Conservation (phyloP, 35 echinoderm and acorn worm genomes). For the Patiria miniata region DNA sequence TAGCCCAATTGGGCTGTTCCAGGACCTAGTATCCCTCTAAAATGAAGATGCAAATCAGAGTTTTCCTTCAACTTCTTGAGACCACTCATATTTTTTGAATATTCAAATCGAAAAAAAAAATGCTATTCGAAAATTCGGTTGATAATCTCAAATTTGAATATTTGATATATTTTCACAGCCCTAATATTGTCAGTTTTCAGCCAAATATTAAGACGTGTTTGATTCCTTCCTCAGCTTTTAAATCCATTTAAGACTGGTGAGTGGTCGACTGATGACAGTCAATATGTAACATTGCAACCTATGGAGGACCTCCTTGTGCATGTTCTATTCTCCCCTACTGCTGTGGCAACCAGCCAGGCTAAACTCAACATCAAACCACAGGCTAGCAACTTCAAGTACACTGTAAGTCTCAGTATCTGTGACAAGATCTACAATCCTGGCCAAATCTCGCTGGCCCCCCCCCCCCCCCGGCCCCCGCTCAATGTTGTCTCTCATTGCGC, state of each 20-base stretch:
- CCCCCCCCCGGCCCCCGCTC: too few relatives aligned
- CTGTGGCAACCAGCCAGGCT: slow-evolving; percentile 46
- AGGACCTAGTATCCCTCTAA: too few relatives aligned
- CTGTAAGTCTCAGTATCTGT: slow-evolving; percentile 47
- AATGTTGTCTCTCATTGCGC: too few relatives aligned
- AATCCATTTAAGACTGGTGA: slow-evolving; percentile 18
- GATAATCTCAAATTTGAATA: too few relatives aligned
- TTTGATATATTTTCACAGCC: too few relatives aligned
- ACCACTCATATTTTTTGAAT: too few relatives aligned
- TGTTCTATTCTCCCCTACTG: slow-evolving; percentile 73
- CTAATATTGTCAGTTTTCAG: not conserved
- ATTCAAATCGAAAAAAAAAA: too few relatives aligned
- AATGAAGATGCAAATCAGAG: too few relatives aligned
- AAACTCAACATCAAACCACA: slow-evolving; percentile 70
- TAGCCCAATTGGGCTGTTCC: too few relatives aligned
- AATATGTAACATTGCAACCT: slow-evolving; percentile 63
- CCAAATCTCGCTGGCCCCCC: too few relatives aligned
- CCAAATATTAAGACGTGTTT: not conserved
- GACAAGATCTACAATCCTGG: not conserved
- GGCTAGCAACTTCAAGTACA: slow-evolving; percentile 65
- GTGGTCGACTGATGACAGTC: slow-evolving; percentile 27
- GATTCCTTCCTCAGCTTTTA: not conserved
- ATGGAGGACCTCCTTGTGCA: slow-evolving; percentile 59
- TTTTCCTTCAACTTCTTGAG: too few relatives aligned
- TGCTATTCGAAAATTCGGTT: too few relatives aligned